Percentiles rank a stretch among this genome's conserved stretches.
phyloP scores from a whole-genome alignment of 2,888 invertebrate genomes.

The Campopleginae sp. region DNA sequence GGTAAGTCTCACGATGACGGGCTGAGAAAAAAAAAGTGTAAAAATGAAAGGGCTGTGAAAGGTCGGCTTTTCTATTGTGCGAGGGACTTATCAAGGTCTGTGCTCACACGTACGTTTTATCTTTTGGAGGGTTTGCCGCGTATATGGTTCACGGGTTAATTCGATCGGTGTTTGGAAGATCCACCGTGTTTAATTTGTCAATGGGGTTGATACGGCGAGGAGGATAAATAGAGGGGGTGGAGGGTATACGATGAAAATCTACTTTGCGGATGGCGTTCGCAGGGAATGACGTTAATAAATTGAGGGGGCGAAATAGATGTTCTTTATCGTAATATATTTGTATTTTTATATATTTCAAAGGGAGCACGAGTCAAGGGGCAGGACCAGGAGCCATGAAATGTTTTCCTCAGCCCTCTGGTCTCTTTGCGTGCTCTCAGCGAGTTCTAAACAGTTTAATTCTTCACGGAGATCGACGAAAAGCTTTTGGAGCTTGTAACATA shows the following conservation, averaged over 20 bases:
- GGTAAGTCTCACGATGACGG: conserved; percentile 78
- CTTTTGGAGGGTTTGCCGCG: conserved; percentile 38
- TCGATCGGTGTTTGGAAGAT: conserved; percentile 56
- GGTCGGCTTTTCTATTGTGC: conserved; percentile 73
- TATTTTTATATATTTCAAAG: conserved; percentile 12
- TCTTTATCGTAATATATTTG: conserved; percentile 3
- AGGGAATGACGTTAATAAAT: conserved; percentile 48
- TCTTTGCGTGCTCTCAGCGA: conserved; percentile 55
- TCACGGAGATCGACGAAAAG: conserved; percentile 80
- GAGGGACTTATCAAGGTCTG: conserved; percentile 70
- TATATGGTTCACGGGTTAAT: conserved; percentile 68
- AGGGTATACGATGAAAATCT: conserved; percentile 57
- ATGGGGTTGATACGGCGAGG: conserved; percentile 8
- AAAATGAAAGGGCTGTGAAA: conserved; percentile 76
- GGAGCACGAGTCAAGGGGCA: conserved; percentile 75
- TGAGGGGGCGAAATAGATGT: conserved; percentile 45
- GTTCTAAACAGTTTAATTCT: conserved; percentile 78
- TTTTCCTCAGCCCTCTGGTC: conserved; percentile 64
- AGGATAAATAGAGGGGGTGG: background rate
- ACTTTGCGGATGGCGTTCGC: conserved; percentile 46
- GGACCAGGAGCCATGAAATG: conserved; percentile 49
- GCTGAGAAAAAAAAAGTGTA: conserved; percentile 12
- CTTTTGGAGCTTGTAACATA: conserved; percentile 49
- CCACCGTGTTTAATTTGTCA: conserved; percentile 63
- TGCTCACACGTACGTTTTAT: conserved; percentile 46